Base-by-base conservation (phyloP, 2,113 vertebrate species). In the Takifugu bimaculatus region DNA sequence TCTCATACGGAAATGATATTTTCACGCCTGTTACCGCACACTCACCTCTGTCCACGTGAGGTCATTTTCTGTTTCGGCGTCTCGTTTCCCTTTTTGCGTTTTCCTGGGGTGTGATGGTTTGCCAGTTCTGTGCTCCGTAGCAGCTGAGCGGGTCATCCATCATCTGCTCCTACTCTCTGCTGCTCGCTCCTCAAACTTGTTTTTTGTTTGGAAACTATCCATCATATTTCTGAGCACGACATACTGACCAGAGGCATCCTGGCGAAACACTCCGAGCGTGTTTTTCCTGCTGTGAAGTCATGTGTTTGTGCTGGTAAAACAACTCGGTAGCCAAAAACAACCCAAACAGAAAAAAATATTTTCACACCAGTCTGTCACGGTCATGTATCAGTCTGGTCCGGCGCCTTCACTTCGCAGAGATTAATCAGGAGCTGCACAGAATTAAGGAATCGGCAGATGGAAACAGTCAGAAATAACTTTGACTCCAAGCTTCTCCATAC, bases 131-230 rank as follows among this genome's bases (percentile, higher is more conserved):
- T 53, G 74, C 26, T 49, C 67, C 44, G 69, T 13, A 47, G 68
- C 60, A 60, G 72, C 60, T 35, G 64, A 73, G 72, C 26, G 69
- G 74, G 68, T 72, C 74, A 85, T 85, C 73, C 72, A 82, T 87
- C 79, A 84, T 72, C 60, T 6, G 51, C 79, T 72, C 43, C 26
- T 62, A 20, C 58, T 50, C 63, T 74, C 75, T 10, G 58, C 63
- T 48, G 63, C 57, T 51, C 59, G 60, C 77, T 81, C 60, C 69
- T 86, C 82, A 88, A 82, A 85, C 75, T 68, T 1, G 27, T 50
- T 85, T 85, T 87, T 84, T 83, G 83, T 88, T 87, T 82, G 75
- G 84, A 72, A 69, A 79, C 64, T 79, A 87, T 88, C 76, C 77
- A 85, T 87, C 85, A 85, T 74, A 4, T 75, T 78, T 61, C 57